Conservation (phyloP, 2,797 vertebrate species). For the Petrocephalus schoutedeni region DNA sequence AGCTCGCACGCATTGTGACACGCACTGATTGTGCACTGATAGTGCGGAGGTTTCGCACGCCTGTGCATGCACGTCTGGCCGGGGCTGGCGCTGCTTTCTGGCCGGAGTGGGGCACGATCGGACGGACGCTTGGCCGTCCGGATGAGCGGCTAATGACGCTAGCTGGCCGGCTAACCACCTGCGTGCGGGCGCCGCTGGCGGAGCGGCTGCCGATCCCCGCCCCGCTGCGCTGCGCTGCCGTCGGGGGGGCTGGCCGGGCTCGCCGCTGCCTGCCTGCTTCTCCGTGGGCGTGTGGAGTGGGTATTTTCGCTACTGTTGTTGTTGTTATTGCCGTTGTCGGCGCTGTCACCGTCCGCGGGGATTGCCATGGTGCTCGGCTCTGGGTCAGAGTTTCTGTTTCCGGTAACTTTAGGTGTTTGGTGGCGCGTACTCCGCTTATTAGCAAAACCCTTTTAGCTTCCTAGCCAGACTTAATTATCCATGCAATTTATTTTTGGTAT, state of each 20-base stretch:
- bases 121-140: neutral
- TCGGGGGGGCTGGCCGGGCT: neutral
- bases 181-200: neutral
- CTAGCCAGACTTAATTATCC: neutral
- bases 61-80: neutral
- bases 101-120: neutral
- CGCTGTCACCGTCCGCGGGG: slow-evolving; percentile 6
- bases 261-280: neutral
- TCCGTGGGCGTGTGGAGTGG: neutral
- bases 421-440: neutral
- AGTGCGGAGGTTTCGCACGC: neutral
- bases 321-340: slow-evolving; percentile 29
- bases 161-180: slow-evolving; percentile 5
- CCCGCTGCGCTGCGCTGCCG: neutral
- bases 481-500: neutral
- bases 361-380: neutral
- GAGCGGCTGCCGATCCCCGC: neutral
- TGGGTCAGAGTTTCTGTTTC: slow-evolving; percentile 13
- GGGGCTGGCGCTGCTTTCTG: neutral
- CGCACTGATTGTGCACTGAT: neutral
- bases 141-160: neutral
- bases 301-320: neutral
- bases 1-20: neutral
- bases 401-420: slow-evolving; percentile 13
- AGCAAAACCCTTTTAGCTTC: neutral